These are phyloP conservation scores for Okapia johnstoni DNA, from an alignment of 2,113 vertebrate species.

Conservation along the genomic window DNA sequence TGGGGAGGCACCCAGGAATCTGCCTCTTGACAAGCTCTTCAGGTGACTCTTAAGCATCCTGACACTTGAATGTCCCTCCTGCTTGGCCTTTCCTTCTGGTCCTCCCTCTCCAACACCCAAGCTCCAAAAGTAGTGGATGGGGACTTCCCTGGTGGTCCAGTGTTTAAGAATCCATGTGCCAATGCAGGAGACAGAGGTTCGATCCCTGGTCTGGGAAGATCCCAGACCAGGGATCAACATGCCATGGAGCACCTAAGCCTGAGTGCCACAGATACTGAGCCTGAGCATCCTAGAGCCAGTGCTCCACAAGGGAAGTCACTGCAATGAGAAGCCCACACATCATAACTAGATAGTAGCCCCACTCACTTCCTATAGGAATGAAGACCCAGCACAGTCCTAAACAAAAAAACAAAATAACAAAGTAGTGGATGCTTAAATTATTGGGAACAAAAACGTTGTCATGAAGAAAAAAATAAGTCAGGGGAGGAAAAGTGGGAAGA, in stretches of 20 bases:
- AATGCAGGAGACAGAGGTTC: neutral
- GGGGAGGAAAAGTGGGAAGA: neutral
- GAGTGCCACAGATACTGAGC: neutral
- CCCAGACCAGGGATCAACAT: neutral
- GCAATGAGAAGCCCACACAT: neutral
- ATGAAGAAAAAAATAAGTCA: neutral
- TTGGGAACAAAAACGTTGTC: neutral
- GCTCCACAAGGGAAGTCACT: neutral
- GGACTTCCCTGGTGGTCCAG: neutral
- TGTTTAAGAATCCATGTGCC: neutral
- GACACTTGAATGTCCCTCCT: neutral
- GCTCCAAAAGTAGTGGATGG: neutral
- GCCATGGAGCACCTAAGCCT: neutral
- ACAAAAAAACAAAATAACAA: neutral
- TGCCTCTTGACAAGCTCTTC: neutral
- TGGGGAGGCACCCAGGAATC: neutral
- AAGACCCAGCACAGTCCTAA: neutral
- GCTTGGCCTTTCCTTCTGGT: neutral
- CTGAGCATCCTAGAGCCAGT: neutral
- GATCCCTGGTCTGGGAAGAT: neutral
- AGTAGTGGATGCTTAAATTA: neutral
- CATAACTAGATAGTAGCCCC: neutral
- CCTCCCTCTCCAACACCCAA: neutral
- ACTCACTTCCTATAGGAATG: neutral
- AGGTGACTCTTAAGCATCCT: neutral